These are phyloP conservation scores for Orthosia gothica DNA, from an alignment of 2,888 invertebrate genomes.

Conservation along the genomic window DNA sequence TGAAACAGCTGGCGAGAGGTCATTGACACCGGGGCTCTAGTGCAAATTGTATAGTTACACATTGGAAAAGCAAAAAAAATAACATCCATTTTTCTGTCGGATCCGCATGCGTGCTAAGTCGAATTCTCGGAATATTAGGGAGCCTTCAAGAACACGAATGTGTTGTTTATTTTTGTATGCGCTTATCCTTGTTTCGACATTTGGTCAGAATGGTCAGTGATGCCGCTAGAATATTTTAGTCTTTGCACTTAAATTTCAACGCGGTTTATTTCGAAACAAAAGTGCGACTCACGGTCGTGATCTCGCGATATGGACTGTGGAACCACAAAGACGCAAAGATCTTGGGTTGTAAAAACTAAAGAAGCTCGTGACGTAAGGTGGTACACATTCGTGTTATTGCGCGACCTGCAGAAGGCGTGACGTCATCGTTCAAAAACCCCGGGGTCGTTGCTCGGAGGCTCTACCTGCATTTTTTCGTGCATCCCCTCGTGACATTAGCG, in stretches of 20 bases:
- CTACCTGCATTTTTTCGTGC: slow-evolving; percentile 90
- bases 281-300: slow-evolving; percentile 38
- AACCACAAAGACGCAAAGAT: slow-evolving; percentile 49
- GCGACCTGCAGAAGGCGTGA: slow-evolving; percentile 77
- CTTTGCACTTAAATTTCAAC: slow-evolving; percentile 31
- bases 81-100: slow-evolving; percentile 81
- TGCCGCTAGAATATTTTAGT: slow-evolving; percentile 51
- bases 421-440: slow-evolving; percentile 84
- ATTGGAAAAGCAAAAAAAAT: slow-evolving; percentile 85
- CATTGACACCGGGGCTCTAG: slow-evolving; percentile 85
- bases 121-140: slow-evolving; percentile 79
- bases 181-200: slow-evolving; percentile 73
- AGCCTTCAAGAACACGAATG: slow-evolving; percentile 79
- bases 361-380: slow-evolving; percentile 53
- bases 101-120: slow-evolving; percentile 77
- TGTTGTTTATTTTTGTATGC: slow-evolving; percentile 70
- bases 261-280: slow-evolving; percentile 47
- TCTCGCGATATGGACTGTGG: slow-evolving; percentile 43
- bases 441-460: slow-evolving; percentile 89
- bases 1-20: slow-evolving; percentile 89
- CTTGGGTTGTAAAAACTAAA: slow-evolving; percentile 52
- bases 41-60: slow-evolving; percentile 90
- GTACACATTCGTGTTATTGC: slow-evolving; percentile 76
- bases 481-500: slow-evolving; percentile 86
- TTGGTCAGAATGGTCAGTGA: slow-evolving; percentile 44